phyloP scores from a whole-genome alignment of 92 coral and sea anemone species.

The Palythoa grandiflora region DNA sequence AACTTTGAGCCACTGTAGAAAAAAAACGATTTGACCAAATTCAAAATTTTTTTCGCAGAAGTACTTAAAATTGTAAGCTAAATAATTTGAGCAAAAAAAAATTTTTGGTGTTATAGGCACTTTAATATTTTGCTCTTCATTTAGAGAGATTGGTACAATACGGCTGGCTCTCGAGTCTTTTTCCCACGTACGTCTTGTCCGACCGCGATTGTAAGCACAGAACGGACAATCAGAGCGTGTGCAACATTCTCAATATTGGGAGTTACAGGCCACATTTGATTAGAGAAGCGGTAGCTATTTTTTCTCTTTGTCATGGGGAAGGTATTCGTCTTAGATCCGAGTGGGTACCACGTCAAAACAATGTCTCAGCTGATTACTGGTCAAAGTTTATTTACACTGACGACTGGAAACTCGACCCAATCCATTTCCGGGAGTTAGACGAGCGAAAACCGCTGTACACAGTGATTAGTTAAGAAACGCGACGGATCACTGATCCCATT shows the following conservation, averaged over 20 bases:
- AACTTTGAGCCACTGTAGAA: too few relatives aligned
- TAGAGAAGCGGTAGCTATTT: conserved; percentile 22
- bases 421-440: conserved; percentile 57
- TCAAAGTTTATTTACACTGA: conserved; percentile 66
- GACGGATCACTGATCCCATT: too few relatives aligned
- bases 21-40: too few relatives aligned
- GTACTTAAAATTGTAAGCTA: too few relatives aligned
- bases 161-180: conserved; percentile 64
- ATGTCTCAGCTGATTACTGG: conserved; percentile 70
- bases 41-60: too few relatives aligned
- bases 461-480: too few relatives aligned
- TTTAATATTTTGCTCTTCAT: conserved; percentile 48
- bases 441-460: neutral
- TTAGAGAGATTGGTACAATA: conserved; percentile 45
- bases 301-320: conserved; percentile 22
- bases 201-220: conserved; percentile 71
- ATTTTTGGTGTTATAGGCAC: too few relatives aligned
- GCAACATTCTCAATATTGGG: conserved; percentile 50
- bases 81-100: too few relatives aligned
- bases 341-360: conserved; percentile 62
- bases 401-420: conserved; percentile 61
- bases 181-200: conserved; percentile 2
- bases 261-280: conserved; percentile 62
- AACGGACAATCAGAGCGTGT: conserved; percentile 62
- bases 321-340: conserved; percentile 58